Evolutionary conservation across 2,797 vertebrate genomes (phyloP), one percentile per base, ranked within the genome.

Genomic region (Crocidura indochinensis): DNA sequence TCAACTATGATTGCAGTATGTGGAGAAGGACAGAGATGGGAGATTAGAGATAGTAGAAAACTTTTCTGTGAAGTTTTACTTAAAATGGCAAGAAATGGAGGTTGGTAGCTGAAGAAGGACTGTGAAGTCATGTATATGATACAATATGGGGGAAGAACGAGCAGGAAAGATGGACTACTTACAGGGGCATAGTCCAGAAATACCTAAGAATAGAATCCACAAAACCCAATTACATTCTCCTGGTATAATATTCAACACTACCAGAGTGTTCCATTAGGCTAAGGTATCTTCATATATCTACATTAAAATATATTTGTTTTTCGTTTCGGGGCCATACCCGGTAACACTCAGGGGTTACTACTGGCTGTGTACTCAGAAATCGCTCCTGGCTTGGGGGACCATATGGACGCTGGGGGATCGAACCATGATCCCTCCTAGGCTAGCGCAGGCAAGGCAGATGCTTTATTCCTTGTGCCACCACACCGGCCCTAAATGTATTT

Each of bases 301-400:
- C 44, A 49, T 83, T 94, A 86, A 77, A 90, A 83, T 92, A 81
- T 26, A 84, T 85, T 87, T 90, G 85, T 71, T 83, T 62, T 62
- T 51, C 8, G 38, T 38, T 38, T 38, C 2, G 38, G 38, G 38
- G 38, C 38, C 38, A 38, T 5, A 38, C 38, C 38, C 38, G 38
- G 38, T 38, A 5, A 38, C 38, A 38, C 38, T 38, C 38, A 38
- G 38, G 38, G 5, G 5, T 38, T 38, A 38, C 38, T 38, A 2
- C 38, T 38, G 38, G 38, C 38, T 38, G 38, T 38, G 38, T 5
- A 38, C 38, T 38, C 38, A 38, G 38, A 38, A 38, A 38, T 38
- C 38, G 38, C 38, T 38, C 38, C 38, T 38, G 38, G 38, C 38
- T 38, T 38, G 38, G 38, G 38, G 38, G 38, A 38, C 38, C 38